A percentile compares a stretch with the other conserved stretches of the same genome.
Evolutionary conservation across 1,140 invertebrate species (phyloP).

Genomic region (Homalodisca vitripennis): DNA sequence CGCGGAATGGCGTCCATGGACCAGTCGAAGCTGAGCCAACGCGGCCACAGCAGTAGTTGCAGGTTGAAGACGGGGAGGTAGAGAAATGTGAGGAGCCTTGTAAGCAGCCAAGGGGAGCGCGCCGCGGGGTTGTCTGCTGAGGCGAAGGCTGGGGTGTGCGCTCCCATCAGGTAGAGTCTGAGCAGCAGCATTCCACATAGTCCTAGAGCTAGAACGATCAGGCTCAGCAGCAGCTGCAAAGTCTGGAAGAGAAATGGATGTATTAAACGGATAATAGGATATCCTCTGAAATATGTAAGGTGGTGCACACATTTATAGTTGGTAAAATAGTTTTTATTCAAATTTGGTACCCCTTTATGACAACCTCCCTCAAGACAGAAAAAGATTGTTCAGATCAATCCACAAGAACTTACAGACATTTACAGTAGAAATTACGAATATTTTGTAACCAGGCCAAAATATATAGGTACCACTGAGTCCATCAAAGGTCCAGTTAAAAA

Average conservation of each 20-base stretch:
- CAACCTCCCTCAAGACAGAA: too few relatives aligned
- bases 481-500: too few relatives aligned
- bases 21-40: slow-evolving; percentile 90
- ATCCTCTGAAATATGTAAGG: too few relatives aligned
- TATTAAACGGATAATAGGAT: too few relatives aligned
- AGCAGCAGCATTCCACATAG: slow-evolving; percentile 58
- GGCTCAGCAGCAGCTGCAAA: slow-evolving; percentile 57
- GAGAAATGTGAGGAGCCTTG: slow-evolving; percentile 78
- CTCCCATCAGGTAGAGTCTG: slow-evolving; percentile 61
- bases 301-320: too few relatives aligned
- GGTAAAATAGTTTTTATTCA: too few relatives aligned
- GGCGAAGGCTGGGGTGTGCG: slow-evolving; percentile 73
- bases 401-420: too few relatives aligned
- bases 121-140: slow-evolving; percentile 90
- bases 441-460: too few relatives aligned
- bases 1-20: slow-evolving; percentile 91
- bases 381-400: too few relatives aligned
- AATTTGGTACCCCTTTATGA: too few relatives aligned
- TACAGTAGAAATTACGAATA: too few relatives aligned
- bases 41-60: slow-evolving; percentile 76
- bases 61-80: slow-evolving; percentile 88
- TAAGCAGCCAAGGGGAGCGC: slow-evolving; percentile 65
- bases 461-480: too few relatives aligned
- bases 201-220: slow-evolving; percentile 58
- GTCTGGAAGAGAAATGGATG: slow-evolving; percentile 60